Percentiles rank a stretch among this genome's conserved stretches.
These are phyloP conservation scores for Tinamus major DNA, from an alignment of 2,797 vertebrate species.

Conservation along the genomic window DNA sequence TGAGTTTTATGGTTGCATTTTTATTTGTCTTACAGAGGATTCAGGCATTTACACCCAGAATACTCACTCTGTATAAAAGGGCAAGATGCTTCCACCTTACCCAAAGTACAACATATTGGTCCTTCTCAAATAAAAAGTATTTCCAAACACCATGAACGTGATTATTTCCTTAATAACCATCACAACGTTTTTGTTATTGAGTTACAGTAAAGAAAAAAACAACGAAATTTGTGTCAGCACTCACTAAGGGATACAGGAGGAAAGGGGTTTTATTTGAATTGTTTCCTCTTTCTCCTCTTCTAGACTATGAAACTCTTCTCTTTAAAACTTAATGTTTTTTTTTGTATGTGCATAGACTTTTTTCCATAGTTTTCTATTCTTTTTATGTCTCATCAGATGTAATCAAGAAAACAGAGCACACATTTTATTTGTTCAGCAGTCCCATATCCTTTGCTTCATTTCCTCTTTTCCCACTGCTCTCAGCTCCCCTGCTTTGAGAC, in stretches of 20 bases:
- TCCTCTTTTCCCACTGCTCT: neutral
- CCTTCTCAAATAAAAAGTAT: neutral
- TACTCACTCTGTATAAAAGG: neutral
- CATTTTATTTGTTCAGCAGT: constrained; percentile 1
- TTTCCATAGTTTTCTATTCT: neutral
- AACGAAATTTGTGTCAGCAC: neutral
- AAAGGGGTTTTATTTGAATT: neutral
- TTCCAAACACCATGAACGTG: neutral
- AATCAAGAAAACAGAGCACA: neutral
- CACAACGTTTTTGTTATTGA: neutral
- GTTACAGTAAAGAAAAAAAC: neutral
- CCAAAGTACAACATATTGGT: neutral
- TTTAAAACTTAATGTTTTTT: neutral
- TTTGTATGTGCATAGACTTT: neutral
- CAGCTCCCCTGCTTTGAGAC: neutral
- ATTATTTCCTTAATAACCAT: neutral
- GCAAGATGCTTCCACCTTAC: neutral
- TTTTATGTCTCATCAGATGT: neutral
- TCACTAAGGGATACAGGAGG: neutral
- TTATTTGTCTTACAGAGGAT: neutral
- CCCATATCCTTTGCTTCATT: neutral
- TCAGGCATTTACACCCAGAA: neutral
- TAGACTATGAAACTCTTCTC: neutral
- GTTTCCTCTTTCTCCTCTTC: neutral
- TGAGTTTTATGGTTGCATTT: neutral